Evolutionary conservation across 2,888 invertebrate species (phyloP).

Genomic region (Spodoptera littoralis): DNA sequence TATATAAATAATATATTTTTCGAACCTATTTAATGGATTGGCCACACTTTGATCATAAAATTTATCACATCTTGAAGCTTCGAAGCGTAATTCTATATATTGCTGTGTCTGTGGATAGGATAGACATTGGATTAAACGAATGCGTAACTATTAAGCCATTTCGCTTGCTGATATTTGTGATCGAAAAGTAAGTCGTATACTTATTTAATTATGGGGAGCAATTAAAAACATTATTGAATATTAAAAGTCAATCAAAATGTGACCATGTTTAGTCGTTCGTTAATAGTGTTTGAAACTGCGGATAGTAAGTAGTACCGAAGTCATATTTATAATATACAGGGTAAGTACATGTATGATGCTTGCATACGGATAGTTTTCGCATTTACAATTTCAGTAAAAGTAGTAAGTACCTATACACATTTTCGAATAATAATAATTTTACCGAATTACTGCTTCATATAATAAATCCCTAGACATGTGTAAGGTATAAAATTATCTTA

Average conservation of each 20-base stretch:
- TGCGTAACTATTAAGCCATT: neutral
- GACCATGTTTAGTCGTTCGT: neutral
- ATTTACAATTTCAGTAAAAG: no score
- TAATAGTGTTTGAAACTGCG: no score
- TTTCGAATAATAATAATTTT: neutral
- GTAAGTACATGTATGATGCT: no score
- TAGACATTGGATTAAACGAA: no score
- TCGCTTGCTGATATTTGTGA: neutral
- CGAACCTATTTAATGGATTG: neutral
- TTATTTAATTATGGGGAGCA: no score
- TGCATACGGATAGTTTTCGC: no score
- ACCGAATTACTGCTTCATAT: constrained; percentile 1
- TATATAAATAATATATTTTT: neutral
- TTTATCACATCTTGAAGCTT: neutral
- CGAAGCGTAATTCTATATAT: no score
- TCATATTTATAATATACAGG: no score
- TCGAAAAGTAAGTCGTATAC: neutral
- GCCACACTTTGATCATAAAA: constrained; percentile 1
- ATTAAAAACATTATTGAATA: no score
- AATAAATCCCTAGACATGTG: constrained; percentile 21
- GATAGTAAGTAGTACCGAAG: no score
- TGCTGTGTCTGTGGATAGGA: no score
- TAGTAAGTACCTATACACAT: no score
- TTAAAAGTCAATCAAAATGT: neutral
- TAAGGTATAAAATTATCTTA: constrained; percentile 53